A percentile compares a stretch with the other conserved stretches of the same genome.
These are phyloP conservation scores for Candoia aspera DNA, from an alignment of 2,113 vertebrate species.

Conservation along the genomic window DNA sequence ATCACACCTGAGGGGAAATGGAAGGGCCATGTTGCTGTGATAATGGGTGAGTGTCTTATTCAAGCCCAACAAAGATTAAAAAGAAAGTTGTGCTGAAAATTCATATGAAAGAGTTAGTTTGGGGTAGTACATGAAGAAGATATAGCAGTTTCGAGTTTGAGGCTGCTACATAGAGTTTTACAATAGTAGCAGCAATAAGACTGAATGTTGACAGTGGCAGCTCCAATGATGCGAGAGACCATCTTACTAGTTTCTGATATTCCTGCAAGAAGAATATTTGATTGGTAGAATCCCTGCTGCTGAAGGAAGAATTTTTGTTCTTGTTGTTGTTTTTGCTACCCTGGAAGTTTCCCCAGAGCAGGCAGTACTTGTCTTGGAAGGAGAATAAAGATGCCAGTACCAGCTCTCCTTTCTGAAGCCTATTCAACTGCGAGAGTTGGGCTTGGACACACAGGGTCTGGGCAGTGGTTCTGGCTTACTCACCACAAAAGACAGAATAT, in stretches of 20 bases:
- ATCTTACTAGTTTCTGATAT: background rate
- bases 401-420: background rate
- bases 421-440: background rate
- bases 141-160: background rate
- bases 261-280: background rate
- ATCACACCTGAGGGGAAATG: background rate
- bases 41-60: background rate
- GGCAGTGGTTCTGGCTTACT: background rate
- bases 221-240: background rate
- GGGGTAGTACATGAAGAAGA: too few species aligned
- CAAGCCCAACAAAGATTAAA: background rate
- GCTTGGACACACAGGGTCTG: background rate
- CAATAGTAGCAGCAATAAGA: background rate
- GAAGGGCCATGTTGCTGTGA: background rate
- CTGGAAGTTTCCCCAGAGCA: background rate
- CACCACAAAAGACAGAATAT: background rate
- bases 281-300: background rate
- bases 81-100: background rate
- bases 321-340: background rate
- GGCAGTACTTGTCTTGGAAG: background rate
- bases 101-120: too few species aligned
- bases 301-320: background rate
- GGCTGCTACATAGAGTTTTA: background rate
- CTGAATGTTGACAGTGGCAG: background rate
- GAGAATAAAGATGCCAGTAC: background rate